Conservation (phyloP, 2,797 vertebrate genomes). For the Phylloscopus collybita region DNA sequence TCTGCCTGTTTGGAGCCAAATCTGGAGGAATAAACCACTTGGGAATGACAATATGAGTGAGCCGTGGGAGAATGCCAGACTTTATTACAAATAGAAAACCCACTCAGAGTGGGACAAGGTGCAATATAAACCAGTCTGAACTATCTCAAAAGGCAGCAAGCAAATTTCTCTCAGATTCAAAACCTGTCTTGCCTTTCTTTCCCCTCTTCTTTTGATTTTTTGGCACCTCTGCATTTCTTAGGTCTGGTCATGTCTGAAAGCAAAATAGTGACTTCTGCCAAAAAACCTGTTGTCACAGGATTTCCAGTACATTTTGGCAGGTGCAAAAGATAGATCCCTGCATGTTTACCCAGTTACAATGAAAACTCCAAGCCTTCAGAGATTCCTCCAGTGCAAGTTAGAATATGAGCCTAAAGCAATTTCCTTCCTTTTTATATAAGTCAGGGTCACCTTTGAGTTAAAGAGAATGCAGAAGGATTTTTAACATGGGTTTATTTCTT, state of each 20-base stretch:
- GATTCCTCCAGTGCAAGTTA: background rate
- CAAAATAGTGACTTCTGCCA: background rate
- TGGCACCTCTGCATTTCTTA: background rate
- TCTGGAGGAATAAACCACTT: background rate
- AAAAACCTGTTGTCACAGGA: constrained; percentile 4
- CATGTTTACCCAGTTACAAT: background rate
- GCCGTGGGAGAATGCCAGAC: background rate
- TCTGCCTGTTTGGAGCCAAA: background rate
- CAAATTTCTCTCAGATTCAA: background rate
- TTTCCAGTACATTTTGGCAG: constrained; percentile 12
- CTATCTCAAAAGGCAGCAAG: background rate
- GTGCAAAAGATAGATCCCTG: background rate
- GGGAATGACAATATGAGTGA: background rate
- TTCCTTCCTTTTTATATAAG: background rate
- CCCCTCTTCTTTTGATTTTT: background rate
- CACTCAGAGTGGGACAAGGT: background rate
- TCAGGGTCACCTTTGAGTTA: background rate
- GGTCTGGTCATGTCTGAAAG: background rate
- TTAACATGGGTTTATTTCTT: background rate
- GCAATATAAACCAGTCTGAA: background rate
- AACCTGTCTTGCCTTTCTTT: background rate
- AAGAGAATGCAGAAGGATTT: background rate
- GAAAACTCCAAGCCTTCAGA: background rate
- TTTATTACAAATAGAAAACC: background rate
- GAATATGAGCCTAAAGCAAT: background rate